These are phyloP conservation scores for Cydia strobilella DNA, from an alignment of 1,140 invertebrate species.

Conservation along the genomic window DNA sequence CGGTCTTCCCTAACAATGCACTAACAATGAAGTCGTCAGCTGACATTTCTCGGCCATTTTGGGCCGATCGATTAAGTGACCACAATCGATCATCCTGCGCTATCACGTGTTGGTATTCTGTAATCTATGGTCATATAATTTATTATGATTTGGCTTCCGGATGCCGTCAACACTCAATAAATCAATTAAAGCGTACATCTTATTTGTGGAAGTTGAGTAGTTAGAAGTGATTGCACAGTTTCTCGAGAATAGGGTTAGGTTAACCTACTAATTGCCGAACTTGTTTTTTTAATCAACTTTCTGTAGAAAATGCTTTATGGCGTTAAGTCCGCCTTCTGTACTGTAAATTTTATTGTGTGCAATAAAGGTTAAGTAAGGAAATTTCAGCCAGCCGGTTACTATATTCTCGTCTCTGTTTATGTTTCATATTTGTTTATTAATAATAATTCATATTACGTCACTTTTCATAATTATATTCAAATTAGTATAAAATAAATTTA, in stretches of 20 bases:
- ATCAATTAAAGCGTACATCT: slow-evolving; percentile 70
- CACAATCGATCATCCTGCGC: slow-evolving; percentile 61
- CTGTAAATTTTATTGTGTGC: no score
- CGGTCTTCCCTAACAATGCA: slow-evolving; percentile 45
- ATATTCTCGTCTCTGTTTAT: no score
- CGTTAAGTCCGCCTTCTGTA: no score
- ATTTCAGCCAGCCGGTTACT: no score
- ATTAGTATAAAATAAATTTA: no score
- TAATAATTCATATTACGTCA: no score
- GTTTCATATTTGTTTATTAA: no score
- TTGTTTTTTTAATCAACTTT: neutral
- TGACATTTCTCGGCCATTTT: slow-evolving; percentile 65
- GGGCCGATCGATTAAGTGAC: slow-evolving; percentile 52
- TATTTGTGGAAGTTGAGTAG: slow-evolving; percentile 13
- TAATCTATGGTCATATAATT: slow-evolving; percentile 66
- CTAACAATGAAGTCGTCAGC: slow-evolving; percentile 61
- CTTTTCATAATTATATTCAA: no score
- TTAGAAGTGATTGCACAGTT: neutral
- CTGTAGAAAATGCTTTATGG: no score
- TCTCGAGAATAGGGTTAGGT: neutral
- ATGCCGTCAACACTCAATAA: slow-evolving; percentile 72
- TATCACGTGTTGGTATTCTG: slow-evolving; percentile 52
- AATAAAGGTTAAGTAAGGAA: no score
- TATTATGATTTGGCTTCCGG: slow-evolving; percentile 57
- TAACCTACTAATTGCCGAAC: neutral